These are phyloP conservation scores for Troides oblongomaculatus DNA, from an alignment of 2,888 invertebrate species.

Conservation along the genomic window DNA sequence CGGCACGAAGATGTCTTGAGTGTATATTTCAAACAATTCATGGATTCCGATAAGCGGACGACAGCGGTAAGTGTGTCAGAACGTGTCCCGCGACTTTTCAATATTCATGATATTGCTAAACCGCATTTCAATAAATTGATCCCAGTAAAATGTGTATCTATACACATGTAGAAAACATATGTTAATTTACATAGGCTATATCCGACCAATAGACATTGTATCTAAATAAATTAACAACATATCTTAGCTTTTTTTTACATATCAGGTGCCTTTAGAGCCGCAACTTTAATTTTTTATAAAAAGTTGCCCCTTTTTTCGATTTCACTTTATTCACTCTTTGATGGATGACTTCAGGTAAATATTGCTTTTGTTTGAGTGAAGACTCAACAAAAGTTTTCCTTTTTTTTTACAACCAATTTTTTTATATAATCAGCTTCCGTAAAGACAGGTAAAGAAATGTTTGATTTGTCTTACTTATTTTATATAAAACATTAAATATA, in stretches of 20 bases:
- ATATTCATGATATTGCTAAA: constrained; percentile 28
- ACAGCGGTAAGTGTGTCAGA: constrained; percentile 23
- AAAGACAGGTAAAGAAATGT: neutral
- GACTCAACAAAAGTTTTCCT: constrained; percentile 12
- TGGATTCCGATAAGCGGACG: constrained; percentile 27
- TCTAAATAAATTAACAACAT: neutral
- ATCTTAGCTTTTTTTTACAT: neutral
- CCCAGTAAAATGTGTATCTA: constrained; percentile 13
- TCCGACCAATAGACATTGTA: neutral
- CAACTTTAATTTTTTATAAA: constrained; percentile 70
- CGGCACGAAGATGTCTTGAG: constrained; percentile 23
- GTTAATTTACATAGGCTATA: neutral
- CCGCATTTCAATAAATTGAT: constrained; percentile 14
- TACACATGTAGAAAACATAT: constrained; percentile 2
- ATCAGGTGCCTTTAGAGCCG: neutral
- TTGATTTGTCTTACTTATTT: neutral
- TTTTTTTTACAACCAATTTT: constrained; percentile 17
- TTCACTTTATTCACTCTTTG: constrained; percentile 26
- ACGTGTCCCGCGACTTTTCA: constrained; percentile 24
- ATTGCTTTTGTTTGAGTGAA: constrained; percentile 18
- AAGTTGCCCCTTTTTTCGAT: constrained; percentile 34
- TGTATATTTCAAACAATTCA: constrained; percentile 29
- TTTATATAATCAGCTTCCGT: constrained; percentile 22
- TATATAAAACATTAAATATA: neutral
- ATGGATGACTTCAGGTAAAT: constrained; percentile 27